Base-by-base conservation (phyloP, 2,113 vertebrate genomes). In the Heteronetta atricapilla region DNA sequence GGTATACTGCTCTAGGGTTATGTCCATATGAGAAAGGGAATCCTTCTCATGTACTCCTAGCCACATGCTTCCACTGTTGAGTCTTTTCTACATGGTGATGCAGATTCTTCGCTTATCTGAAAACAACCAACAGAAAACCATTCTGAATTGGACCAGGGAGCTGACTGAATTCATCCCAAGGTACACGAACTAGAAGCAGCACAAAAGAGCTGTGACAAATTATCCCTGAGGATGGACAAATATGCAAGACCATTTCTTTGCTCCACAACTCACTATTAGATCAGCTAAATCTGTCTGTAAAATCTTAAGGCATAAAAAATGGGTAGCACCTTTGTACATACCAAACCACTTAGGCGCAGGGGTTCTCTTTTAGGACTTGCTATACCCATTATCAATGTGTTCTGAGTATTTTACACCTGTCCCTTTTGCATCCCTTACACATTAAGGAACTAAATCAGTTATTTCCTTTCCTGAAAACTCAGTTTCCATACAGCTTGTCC, bases 351-450 rank as follows among this genome's bases (percentile, higher is more conserved):
- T n/a, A 40, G 31, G 3, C 36, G 6, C 31, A 10, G 4, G 3
- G 20, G 1, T 13, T 82, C 8, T 48, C 22, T 66, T 46, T 42
- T 25, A 62, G 8, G 26, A 53, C 17, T 78, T 58, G 8, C 7
- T 58, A 46, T 16, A 25, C 3, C 14, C 11, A 25, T 21, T 1
- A 1, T 8, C 31, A 73, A 8, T 1, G 19, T 26, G 2, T 25
- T 89, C 82, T 53, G 6, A n/a, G 46, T 3, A 33, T 26, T 86
- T 82, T 76, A 1, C 2, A 2, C 31, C 12, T 8, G 10, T 15
- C 16, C 15, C 31, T 52, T 75, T 40, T 33, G 8, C 7, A 23
- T 33, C 8, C 40, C 38, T 89, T 82, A 62, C 46, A 78, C 3
- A 7, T 56, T 58, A 66, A 53, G 34, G 23, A 77, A 74, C 7